Percentiles rank a stretch among this genome's conserved stretches.
Evolutionary conservation across 1,140 invertebrate genomes (phyloP).

Genomic region (Luehdorfia chinensis): DNA sequence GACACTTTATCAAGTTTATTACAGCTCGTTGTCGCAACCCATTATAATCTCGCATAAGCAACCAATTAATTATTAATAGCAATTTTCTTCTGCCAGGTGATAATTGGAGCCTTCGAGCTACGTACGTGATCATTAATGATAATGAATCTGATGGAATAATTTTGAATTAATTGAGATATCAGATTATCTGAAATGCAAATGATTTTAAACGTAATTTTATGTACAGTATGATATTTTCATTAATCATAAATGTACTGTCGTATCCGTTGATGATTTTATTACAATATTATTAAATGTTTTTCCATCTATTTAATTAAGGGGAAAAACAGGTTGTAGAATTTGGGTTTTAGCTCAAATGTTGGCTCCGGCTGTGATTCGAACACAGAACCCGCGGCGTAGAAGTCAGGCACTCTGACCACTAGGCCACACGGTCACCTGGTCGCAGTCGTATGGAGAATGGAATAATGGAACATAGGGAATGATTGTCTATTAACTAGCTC

Average conservation of each 20-base stretch:
- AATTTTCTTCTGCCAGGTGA: slow-evolving; percentile 7
- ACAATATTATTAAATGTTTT: neutral
- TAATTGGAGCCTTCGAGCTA: slow-evolving; percentile 1
- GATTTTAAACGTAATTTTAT: neutral
- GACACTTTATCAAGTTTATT: too few relatives aligned
- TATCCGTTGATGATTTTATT: neutral
- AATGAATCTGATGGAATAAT: slow-evolving; percentile 1
- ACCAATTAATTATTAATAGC: neutral
- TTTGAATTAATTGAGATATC: slow-evolving; percentile 11
- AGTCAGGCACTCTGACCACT: too few relatives aligned
- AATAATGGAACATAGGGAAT: too few relatives aligned
- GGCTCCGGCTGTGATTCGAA: too few relatives aligned
- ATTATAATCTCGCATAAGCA: slow-evolving; percentile 1
- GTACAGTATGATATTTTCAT: neutral
- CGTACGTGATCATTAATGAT: neutral
- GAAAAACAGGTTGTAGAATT: neutral
- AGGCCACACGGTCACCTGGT: too few relatives aligned
- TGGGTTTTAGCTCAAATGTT: too few relatives aligned
- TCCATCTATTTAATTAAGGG: neutral
- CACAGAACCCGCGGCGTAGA: too few relatives aligned
- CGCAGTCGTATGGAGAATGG: too few relatives aligned
- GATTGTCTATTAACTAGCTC: too few relatives aligned
- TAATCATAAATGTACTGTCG: neutral
- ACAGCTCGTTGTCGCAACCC: neutral
- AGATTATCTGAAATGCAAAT: neutral